Conservation (phyloP, 2,888 invertebrate genomes). For the Lithophane socia region DNA sequence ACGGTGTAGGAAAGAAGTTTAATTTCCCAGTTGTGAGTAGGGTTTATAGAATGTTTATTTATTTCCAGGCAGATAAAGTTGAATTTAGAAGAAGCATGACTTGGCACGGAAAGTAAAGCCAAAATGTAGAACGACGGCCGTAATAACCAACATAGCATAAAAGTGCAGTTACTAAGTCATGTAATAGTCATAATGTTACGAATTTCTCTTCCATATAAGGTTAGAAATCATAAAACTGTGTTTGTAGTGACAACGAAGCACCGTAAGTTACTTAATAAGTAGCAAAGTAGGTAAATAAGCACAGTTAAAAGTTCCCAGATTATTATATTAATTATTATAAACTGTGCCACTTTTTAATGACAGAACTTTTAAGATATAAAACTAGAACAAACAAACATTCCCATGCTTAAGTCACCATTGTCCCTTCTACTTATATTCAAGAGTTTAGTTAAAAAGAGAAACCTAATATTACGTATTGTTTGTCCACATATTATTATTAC, state of each 20-base stretch:
- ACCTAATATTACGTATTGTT: slow-evolving; percentile 71
- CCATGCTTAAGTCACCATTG: slow-evolving; percentile 55
- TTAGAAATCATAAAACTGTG: slow-evolving; percentile 22
- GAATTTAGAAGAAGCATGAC: background rate
- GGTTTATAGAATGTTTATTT: background rate
- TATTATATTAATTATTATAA: slow-evolving; percentile 46
- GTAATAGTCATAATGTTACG: slow-evolving; percentile 27
- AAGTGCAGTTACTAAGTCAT: slow-evolving; percentile 15
- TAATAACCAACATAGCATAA: slow-evolving; percentile 18
- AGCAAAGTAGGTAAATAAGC: background rate
- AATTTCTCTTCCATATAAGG: slow-evolving; percentile 42
- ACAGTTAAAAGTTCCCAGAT: slow-evolving; percentile 33
- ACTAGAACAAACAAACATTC: slow-evolving; percentile 42
- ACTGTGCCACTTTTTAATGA: slow-evolving; percentile 42
- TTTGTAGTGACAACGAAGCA: slow-evolving; percentile 5
- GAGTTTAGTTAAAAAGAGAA: slow-evolving; percentile 71
- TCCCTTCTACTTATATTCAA: slow-evolving; percentile 51
- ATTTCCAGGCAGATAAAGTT: background rate
- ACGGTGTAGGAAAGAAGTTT: background rate
- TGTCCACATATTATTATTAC: slow-evolving; percentile 73
- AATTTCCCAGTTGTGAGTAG: slow-evolving; percentile 16
- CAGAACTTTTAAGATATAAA: slow-evolving; percentile 31
- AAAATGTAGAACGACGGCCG: slow-evolving; percentile 15
- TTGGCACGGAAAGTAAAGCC: background rate
- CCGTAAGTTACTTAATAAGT: slow-evolving; percentile 11